phyloP scores from a whole-genome alignment of 1,140 invertebrate species.

The Halictus rubicundus region DNA sequence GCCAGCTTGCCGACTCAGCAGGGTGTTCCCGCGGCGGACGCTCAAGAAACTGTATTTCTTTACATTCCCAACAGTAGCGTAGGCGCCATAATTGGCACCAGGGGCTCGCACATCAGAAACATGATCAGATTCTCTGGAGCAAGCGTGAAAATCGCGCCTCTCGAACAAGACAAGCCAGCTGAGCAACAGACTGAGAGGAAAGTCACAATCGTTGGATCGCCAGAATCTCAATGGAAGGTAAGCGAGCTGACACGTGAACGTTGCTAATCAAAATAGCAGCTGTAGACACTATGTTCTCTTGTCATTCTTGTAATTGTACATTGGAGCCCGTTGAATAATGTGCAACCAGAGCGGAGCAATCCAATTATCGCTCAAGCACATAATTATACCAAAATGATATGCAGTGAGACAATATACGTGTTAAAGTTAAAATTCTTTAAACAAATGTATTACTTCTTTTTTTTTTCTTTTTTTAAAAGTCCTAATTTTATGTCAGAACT shows the following conservation, averaged over 20 bases:
- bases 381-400: no score
- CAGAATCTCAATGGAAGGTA: constrained; percentile 98
- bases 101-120: constrained; percentile 97
- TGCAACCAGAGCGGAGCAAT: no score
- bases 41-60: constrained; percentile 93
- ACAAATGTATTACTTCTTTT: no score
- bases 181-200: constrained; percentile 91
- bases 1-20: constrained; percentile 75
- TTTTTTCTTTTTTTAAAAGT: no score
- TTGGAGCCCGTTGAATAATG: no score
- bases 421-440: no score
- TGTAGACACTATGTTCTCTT: no score
- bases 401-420: no score
- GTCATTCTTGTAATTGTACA: no score
- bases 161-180: constrained; percentile 89
- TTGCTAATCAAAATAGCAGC: no score
- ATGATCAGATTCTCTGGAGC: constrained; percentile 98
- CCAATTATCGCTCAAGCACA: no score
- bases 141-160: constrained; percentile 94
- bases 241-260: not conserved
- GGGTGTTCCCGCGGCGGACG: constrained; percentile 80
- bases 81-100: constrained; percentile 98
- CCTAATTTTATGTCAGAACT: no score
- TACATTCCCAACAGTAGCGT: constrained; percentile 99
- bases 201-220: constrained; percentile 96